Percentiles rank a stretch among this genome's conserved stretches.
Conservation (phyloP, 2,113 vertebrate genomes). For the Chaetops frenatus region DNA sequence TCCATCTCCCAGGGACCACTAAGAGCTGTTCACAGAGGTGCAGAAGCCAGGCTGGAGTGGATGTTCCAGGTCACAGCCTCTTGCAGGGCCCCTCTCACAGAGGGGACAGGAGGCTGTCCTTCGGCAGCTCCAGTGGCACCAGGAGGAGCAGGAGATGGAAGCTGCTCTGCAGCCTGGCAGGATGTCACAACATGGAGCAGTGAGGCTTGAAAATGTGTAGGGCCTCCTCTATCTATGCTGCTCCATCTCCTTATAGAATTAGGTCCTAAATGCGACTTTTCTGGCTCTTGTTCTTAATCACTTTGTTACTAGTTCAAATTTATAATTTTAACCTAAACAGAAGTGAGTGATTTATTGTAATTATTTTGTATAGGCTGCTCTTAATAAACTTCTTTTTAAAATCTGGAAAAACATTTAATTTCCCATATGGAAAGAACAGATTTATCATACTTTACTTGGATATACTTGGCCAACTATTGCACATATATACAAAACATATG, state of each 20-base stretch:
- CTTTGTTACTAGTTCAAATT: not conserved
- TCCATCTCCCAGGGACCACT: not conserved
- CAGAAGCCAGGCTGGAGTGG: not conserved
- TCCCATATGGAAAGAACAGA: conserved; percentile 58
- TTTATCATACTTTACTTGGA: conserved; percentile 61
- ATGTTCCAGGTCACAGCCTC: not conserved
- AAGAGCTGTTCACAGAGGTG: not conserved
- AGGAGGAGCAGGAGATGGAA: not conserved
- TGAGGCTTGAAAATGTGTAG: not conserved
- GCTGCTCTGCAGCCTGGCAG: not conserved
- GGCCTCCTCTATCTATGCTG: not conserved
- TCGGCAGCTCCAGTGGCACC: not conserved
- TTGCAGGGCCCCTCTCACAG: not conserved
- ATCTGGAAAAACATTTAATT: conserved; percentile 58
- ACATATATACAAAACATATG: conserved; percentile 63
- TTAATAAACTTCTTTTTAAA: not conserved
- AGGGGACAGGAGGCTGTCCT: not conserved
- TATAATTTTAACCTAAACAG: conserved; percentile 6
- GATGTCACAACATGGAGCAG: not conserved
- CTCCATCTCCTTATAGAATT: not conserved
- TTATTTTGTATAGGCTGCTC: conserved; percentile 48
- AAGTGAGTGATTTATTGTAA: conserved; percentile 46
- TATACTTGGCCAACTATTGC: conserved; percentile 38
- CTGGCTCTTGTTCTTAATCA: conserved; percentile 1
- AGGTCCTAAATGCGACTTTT: not conserved